Base-by-base conservation (phyloP, 2,888 invertebrate genomes). In the Blomia tropicalis region DNA sequence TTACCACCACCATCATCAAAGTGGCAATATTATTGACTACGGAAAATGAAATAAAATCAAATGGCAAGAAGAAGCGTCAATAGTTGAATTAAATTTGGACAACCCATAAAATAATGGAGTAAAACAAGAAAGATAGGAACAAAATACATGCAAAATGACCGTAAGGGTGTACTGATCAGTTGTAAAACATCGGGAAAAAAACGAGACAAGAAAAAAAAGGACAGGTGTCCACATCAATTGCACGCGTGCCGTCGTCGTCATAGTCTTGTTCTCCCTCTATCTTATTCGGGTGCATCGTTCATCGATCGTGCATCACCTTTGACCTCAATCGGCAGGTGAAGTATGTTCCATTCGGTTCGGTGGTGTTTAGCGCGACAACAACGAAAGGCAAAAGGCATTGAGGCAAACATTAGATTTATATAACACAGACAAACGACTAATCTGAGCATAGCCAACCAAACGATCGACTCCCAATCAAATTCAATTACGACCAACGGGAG, bases 261-360 rank as follows among this genome's bases (percentile, higher is more conserved):
- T 41, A 14, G 14, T 41, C 41, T 41, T 41, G 14, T 41, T 41
- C 41, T 41, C n/a, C 41, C 41, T 41, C 41, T 41, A 17, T 41
- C n/a, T n/a, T 41, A n/a, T n/a, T n/a, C n/a, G n/a, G n/a, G n/a
- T 47, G 51, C n/a, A 7, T n/a, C 7, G n/a, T 47, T n/a, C 7
- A 47, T 47, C 51, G 51, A 47, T 47, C 51, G 51, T 47, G 51
- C 51, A 47, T 47, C 51, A 47, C 51, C 51, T 47, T 47, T 47
- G 51, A 47, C 51, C 51, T 47, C 51, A 47, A 47, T 47, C 51
- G 51, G 51, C 51, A 47, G 51, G 51, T 47, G 51, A 47, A 47
- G 51, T 47, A 47, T 47, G 51, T n/a, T n/a, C 7, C 51, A 11
- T 17, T 36, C 7, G 7, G 36, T 11, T 17, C 17, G 36, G 36